Evolutionary conservation across 2,113 vertebrate species (phyloP).

Genomic region (Psilopsiagon aymara): DNA sequence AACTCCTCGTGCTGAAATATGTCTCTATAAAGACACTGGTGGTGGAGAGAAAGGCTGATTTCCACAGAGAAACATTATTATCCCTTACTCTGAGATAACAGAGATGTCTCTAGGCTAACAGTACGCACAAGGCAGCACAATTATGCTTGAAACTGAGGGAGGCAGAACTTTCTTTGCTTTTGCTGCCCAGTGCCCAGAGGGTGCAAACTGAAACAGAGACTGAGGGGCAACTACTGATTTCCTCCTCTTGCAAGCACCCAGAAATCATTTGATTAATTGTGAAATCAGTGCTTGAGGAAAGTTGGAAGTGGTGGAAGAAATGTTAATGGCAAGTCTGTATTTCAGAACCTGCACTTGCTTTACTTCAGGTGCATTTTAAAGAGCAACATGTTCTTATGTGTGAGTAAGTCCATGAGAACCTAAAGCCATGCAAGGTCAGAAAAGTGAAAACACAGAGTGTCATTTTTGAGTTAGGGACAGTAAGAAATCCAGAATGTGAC

Average conservation of each 20-base stretch:
- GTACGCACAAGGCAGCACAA: not conserved
- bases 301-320: not conserved
- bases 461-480: not conserved
- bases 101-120: not conserved
- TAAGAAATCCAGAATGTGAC: not conserved
- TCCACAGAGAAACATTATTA: conserved; percentile 7
- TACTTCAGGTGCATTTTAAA: not conserved
- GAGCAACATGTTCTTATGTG: not conserved
- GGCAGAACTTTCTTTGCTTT: not conserved
- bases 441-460: not conserved
- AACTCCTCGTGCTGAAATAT: not conserved
- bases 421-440: not conserved
- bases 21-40: not conserved
- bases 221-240: not conserved
- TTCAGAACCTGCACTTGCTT: not conserved
- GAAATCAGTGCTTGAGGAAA: not conserved
- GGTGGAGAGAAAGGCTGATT: not conserved
- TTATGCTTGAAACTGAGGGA: not conserved
- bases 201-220: not conserved
- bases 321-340: not conserved
- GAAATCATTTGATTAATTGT: not conserved
- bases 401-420: not conserved
- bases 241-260: not conserved
- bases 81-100: not conserved
- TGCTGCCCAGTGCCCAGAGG: not conserved